phyloP scores from a whole-genome alignment of 2,113 vertebrate species.

The Crypturellus undulatus region DNA sequence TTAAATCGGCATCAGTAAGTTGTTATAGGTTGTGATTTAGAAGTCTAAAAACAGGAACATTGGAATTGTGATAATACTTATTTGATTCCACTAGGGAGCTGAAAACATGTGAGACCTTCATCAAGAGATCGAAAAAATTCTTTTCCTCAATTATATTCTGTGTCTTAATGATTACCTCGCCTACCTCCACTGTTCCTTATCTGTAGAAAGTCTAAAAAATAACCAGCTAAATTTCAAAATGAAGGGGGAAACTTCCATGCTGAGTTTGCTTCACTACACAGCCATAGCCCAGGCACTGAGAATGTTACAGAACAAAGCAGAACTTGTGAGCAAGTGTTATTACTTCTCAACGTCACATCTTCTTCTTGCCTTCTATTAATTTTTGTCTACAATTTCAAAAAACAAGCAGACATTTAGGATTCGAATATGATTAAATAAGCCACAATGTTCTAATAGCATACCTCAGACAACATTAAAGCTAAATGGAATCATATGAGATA shows the following conservation, averaged over 20 bases:
- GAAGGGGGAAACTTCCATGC: background rate
- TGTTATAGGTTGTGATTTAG: background rate
- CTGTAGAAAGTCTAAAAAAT: background rate
- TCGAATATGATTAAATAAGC: background rate
- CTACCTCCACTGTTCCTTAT: background rate
- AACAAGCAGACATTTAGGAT: constrained; percentile 13
- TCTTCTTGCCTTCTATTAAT: background rate
- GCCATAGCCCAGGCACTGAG: background rate
- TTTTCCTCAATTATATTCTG: constrained; percentile 29
- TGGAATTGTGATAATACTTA: background rate
- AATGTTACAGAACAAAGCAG: background rate
- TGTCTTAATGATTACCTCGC: constrained; percentile 8
- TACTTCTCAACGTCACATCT: background rate
- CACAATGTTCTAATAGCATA: constrained; percentile 17
- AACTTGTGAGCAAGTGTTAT: background rate
- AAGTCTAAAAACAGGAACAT: constrained; percentile 13
- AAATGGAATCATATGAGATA: constrained; percentile 41
- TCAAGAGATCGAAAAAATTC: background rate
- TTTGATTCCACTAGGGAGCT: constrained; percentile 29
- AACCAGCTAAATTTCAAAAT: constrained; percentile 15
- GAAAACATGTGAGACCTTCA: background rate
- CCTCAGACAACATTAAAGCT: constrained; percentile 49
- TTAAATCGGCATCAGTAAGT: background rate
- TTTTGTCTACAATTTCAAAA: background rate
- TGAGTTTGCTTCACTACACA: constrained; percentile 13